Evolutionary conservation across 2,113 vertebrate genomes (phyloP), one percentile per base, ranked within the genome.

Genomic region (Saimiri boliviensis): DNA sequence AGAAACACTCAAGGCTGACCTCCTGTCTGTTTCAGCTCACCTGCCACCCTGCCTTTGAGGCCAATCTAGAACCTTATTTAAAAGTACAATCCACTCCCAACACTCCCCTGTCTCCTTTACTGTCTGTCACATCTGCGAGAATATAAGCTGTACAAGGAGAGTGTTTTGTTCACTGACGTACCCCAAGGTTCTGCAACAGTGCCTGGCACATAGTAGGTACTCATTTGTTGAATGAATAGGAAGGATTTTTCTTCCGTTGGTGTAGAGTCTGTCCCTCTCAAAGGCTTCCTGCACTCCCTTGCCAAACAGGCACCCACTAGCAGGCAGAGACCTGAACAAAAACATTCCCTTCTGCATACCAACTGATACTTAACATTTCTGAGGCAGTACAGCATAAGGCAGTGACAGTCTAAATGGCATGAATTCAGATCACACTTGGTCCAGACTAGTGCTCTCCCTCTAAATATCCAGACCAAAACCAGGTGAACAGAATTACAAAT

Each of bases 301-400:
- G 95, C 89, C 98, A 98, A 96, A 96, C 96, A 71, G 47, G 94
- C 97, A 96, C 90, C 97, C 96, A 93, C 77, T 97, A 96, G 94
- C 97, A 98, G 93, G 79, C 68, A 83, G 40, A 86, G 86, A 91
- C 96, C 90, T 89, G 73, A 97, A 93, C 92, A 96, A 73, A 87
- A 95, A 95, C 80, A 5, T 74, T 96, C 58, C 82, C 2, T 1
- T n/a, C 92, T 30, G 12, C 89, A 73, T 89, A 93, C 21, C 82
- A 93, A 95, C 56, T 60, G n/a, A 77, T 25, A 85, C 8, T 82
- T 97, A 56, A 95, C n/a, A 94, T 97, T 97, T 87, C 95, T 68
- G 49, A 4, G 1, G 94, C 95, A 54, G 84, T 89, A 92, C 40
- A 88, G 85, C 89, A 92, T 76, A 93, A 89, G 96, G 90, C 71